A percentile compares a stretch with the other conserved stretches of the same genome.
Evolutionary conservation across 1,140 invertebrate species (phyloP).

Genomic region (Rhopalosiphum maidis): DNA sequence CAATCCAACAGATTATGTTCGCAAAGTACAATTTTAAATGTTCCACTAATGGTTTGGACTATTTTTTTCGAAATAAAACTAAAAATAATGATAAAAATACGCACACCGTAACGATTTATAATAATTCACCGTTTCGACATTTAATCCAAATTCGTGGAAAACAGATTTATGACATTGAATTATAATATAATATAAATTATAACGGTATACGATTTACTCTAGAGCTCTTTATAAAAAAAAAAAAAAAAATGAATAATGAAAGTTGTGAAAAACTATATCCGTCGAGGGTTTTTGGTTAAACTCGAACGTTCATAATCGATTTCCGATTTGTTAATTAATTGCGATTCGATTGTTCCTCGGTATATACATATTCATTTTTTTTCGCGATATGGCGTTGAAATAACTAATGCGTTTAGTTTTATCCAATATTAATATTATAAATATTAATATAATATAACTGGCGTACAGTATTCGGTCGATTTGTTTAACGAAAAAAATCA

Average conservation of each 20-base stretch:
- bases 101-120: neutral
- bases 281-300: neutral
- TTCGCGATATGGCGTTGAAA: neutral
- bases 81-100: slow-evolving; percentile 1
- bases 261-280: slow-evolving; percentile 10
- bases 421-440: neutral
- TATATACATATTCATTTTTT: neutral
- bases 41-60: neutral
- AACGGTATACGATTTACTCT: slow-evolving; percentile 13
- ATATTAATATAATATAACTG: neutral
- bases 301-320: neutral
- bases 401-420: slow-evolving; percentile 6
- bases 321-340: slow-evolving; percentile 6
- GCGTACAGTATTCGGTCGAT: neutral
- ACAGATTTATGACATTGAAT: neutral
- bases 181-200: neutral
- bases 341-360: neutral
- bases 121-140: neutral
- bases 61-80: neutral
- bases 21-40: neutral
- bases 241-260: neutral
- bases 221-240: neutral
- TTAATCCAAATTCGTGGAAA: neutral
- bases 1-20: neutral
- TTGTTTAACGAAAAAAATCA: neutral